These are phyloP conservation scores for Spisula solida DNA, from an alignment of 2,888 invertebrate species.

Conservation along the genomic window DNA sequence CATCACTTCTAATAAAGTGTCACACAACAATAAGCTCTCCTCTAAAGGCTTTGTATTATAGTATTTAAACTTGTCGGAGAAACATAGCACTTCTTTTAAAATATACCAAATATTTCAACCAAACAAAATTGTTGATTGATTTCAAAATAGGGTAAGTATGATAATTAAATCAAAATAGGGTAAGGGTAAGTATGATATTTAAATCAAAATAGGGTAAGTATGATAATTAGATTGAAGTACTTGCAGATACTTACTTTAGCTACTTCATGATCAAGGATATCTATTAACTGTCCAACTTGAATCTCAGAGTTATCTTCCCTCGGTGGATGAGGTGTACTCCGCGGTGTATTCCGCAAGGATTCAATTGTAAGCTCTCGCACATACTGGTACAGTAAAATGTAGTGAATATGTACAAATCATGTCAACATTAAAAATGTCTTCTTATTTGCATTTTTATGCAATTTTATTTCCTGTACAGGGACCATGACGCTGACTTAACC, in stretches of 20 bases:
- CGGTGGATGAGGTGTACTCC: neutral
- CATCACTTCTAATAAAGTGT: no score
- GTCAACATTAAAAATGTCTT: neutral
- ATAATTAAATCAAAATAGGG: neutral
- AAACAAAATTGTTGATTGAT: neutral
- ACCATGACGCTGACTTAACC: no score
- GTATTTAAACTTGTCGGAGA: no score
- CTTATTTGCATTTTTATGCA: no score
- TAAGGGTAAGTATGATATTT: no score
- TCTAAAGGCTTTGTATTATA: no score
- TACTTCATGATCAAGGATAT: slow-evolving; percentile 39
- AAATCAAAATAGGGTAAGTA: no score
- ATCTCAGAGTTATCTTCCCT: slow-evolving; percentile 39
- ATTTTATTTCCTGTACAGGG: no score
- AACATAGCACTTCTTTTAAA: no score
- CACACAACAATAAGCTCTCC: no score
- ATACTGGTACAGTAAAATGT: slow-evolving; percentile 47
- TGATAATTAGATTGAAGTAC: neutral
- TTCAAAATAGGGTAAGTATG: neutral
- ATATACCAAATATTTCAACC: no score
- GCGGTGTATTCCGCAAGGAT: slow-evolving; percentile 57
- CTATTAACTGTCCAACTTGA: slow-evolving; percentile 35
- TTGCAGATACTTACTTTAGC: slow-evolving; percentile 29
- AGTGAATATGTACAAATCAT: neutral
- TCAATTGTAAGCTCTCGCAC: slow-evolving; percentile 63